Percentiles rank a stretch among this genome's conserved stretches.
Conservation (phyloP, 2,113 vertebrate genomes). For the Microtus pennsylvanicus region DNA sequence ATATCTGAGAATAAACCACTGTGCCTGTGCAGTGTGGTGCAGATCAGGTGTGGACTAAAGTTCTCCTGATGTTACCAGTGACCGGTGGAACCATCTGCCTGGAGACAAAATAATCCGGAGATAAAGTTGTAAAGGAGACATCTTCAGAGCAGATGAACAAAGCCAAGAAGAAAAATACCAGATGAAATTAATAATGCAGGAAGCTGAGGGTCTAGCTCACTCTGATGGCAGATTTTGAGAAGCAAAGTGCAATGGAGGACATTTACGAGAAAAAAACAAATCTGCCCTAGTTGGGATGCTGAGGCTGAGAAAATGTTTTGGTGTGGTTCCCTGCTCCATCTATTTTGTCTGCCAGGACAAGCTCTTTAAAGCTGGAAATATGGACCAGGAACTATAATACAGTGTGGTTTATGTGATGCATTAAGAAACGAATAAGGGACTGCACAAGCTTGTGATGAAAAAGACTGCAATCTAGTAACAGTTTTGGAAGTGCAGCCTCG, state of each 20-base stretch:
- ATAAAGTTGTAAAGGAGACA: constrained; percentile 25
- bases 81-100: not conserved
- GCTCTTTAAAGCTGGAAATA: constrained; percentile 44
- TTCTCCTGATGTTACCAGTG: not conserved
- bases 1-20: not conserved
- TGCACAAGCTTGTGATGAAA: constrained; percentile 23
- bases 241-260: not conserved
- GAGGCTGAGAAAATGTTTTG: not conserved
- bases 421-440: constrained; percentile 33
- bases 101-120: not conserved
- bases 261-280: not conserved
- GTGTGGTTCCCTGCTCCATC: not conserved
- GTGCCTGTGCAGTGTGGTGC: accelerated
- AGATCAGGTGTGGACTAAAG: not conserved
- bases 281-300: not conserved
- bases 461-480: not conserved
- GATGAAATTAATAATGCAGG: not conserved
- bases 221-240: not conserved
- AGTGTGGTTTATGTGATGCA: not conserved
- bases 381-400: not conserved
- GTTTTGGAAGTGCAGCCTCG: not conserved
- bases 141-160: not conserved
- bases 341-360: constrained; percentile 4
- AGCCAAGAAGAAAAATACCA: not conserved
- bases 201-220: not conserved